Base-by-base conservation (phyloP, 2,797 vertebrate genomes). In the Pampus argenteus region DNA sequence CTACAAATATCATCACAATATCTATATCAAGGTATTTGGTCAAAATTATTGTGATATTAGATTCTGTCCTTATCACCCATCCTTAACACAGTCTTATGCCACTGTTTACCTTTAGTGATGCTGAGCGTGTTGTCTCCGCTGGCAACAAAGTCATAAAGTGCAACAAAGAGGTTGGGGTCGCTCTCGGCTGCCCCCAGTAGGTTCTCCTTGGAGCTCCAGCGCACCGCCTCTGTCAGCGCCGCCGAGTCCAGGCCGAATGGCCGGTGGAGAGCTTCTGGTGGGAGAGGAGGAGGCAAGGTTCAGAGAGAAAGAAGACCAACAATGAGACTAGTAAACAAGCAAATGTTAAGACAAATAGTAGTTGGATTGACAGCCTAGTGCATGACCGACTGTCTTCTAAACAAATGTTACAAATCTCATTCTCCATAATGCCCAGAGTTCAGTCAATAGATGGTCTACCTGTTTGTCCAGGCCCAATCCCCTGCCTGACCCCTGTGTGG, bases 191-290 rank as follows among this genome's bases (percentile, higher is more conserved):
- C 97, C 79, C 98, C 98, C 3, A 99, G 95, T 56, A 99, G 93
- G 91, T 99, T 99, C 92, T 99, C 98, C 93, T 99, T 99, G 71
- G 98, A 99, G 92, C 98, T 99, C 98, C 98, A 99, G 83, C 98
- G 95, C 90, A 98, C 98, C 34, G 98, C 98, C 91, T 99, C 98
- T 0, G 96, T 97, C 92, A 99, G 92, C 2, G 96, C 95, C 29
- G 97, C 95, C 3, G 97, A 95, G 78, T 99, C 97, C n/a, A 96
- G 95, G 22, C 96, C 96, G 1, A 95, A 98, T 6, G 97, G 97
- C 67, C 96, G 95, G 88, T 98, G 97, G 79, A 98, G 94, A 84
- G 97, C 97, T 94, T 99, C 98, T 99, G 93, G 82, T 64, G 54
- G 86, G 58, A 66, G 45, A 66, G 26, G 22, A 64, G 31, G 59